Base-by-base conservation (phyloP, 2,888 invertebrate species). In the Temnothorax rugatulus region DNA sequence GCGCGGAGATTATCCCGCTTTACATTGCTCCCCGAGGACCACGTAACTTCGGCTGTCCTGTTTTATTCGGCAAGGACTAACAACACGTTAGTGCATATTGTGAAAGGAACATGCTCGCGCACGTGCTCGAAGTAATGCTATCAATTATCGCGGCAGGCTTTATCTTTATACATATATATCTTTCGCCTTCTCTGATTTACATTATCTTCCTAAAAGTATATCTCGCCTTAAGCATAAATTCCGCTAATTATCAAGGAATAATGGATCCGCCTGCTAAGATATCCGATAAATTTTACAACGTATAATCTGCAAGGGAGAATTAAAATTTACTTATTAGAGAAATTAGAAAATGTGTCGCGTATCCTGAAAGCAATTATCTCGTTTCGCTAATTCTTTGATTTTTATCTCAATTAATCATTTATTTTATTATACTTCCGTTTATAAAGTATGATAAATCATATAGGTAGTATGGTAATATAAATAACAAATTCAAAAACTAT, bases 41-140 rank as follows among this genome's bases (percentile, higher is more conserved):
- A 57, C 75, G 81, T 87, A 68, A 82, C 81, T 89, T 76, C 73
- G 54, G 74, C 74, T 81, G 68, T 64, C 76, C 83, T 76, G 85
- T 87, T 87, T 83, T 84, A 64, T 81, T 73, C 73, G 54, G 44
- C 61, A 52, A 15, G 18, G 59, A 50, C 75, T 74, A 85, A 86
- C 59, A 44, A 13, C 29, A 44, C 59, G 59, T 74, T 81, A 50
- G 47, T 50, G 59, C 59, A 47, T 59, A 25, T 50, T 47, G 76
- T 57, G 59, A 81, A 59, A 75, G 76, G 75, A 21, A 44, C 57
- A 29, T 71, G 44, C 44, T 77, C 71, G 21, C 77, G n/a, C 57
- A 59, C 44, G 57, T 79, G 38, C 47, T 79, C 79, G 47, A 74
- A 81, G 75, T 81, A 81, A 59, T 50, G 34, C 25, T n/a, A 81